Percentiles rank a stretch among this genome's conserved stretches.
Conservation (phyloP, 2,113 vertebrate genomes). For the Syngnathus floridae region DNA sequence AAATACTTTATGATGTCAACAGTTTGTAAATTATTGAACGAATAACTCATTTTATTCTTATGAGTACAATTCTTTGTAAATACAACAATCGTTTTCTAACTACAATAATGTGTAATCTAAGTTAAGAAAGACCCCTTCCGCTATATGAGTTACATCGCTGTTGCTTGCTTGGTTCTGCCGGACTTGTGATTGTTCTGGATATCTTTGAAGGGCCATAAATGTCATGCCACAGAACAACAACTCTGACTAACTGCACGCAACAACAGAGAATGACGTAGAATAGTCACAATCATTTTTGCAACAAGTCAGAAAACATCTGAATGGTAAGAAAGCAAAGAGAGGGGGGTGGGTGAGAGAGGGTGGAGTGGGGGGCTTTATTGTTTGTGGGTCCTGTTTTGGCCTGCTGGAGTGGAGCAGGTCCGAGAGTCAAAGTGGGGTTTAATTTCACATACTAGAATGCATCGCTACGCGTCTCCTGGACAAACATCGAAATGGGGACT, state of each 20-base stretch:
- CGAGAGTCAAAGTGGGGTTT: constrained; percentile 46
- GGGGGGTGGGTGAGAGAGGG: constrained; percentile 20
- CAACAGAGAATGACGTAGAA: constrained; percentile 71
- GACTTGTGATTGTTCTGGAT: constrained; percentile 70
- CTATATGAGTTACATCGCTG: constrained; percentile 11
- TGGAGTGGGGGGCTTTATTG: constrained; percentile 30
- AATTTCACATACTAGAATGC: constrained; percentile 59
- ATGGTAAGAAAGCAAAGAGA: constrained; percentile 67
- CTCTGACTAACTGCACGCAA: constrained; percentile 41
- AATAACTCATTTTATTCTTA: background rate
- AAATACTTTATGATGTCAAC: background rate
- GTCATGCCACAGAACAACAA: constrained; percentile 54
- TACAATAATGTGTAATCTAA: background rate
- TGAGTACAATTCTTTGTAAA: background rate
- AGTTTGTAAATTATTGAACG: background rate
- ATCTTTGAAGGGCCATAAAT: constrained; percentile 67
- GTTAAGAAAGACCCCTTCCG: background rate
- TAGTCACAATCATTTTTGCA: constrained; percentile 66
- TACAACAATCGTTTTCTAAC: background rate
- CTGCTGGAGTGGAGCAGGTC: constrained; percentile 41
- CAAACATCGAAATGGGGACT: constrained; percentile 62
- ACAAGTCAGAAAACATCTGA: constrained; percentile 65
- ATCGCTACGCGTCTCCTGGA: constrained; percentile 43
- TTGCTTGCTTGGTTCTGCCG: constrained; percentile 38
- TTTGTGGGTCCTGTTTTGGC: constrained; percentile 38